Evolutionary conservation across 2,888 invertebrate genomes (phyloP), one percentile per base, ranked within the genome.

Genomic region (Spisula solida): DNA sequence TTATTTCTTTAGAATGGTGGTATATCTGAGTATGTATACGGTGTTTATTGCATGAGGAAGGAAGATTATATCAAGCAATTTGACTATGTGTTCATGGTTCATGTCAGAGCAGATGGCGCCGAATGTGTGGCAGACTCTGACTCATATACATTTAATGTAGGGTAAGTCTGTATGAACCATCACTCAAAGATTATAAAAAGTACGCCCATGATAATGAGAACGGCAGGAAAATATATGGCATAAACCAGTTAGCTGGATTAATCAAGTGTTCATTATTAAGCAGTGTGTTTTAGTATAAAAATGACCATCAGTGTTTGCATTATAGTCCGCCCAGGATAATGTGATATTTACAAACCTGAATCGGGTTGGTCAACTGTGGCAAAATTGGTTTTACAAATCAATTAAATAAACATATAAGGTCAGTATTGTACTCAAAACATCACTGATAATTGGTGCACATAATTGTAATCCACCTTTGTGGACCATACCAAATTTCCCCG

Each of bases 11-110:
- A 10, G 25, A 25, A 25, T 70, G n/a, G 14, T 25, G 14, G 14
- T 6, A 29, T 25, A 29, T 25, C 16, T 0, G 25, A 78, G n/a
- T 48, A 34, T 1, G 34, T 78, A n/a, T 84, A 78, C 6, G 84
- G 48, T 4, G 16, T 84, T 16, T 31, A 47, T 2, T 84, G 84
- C 41, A 84, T 78, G 29, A 51, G 84, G n/a, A 6, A 78, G 8
- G 55, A 4, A 10, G 31, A 0, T 0, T 84, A 84, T 25, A 55
- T 51, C 55, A 84, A 84, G 20, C 48, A 51, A 18, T 84, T 84
- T 78, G 84, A 84, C 31, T 48, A 78, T 29, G 20, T 70, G 10
- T 84, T 84, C 48, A 0, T 84, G 16, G 51, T 51, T 4, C 29
- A 48, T 18, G 48, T 48, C n/a, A 18, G 48, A 31, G 78, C 29